Conservation (phyloP, 1,140 invertebrate genomes). For the Hydropsyche tenuis region DNA sequence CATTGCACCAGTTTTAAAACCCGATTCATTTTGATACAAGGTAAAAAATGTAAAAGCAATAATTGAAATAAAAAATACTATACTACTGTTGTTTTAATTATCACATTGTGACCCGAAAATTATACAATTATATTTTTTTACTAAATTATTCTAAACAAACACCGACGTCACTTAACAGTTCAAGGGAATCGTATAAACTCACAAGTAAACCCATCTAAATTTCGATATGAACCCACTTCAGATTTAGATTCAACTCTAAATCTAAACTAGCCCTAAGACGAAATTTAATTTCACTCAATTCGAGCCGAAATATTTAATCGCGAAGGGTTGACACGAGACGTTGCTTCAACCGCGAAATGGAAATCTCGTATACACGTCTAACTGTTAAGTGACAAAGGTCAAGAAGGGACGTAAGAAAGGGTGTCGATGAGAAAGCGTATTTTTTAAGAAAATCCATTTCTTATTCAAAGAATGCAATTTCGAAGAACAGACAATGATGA, state of each 20-base stretch:
- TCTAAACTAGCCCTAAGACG: background rate
- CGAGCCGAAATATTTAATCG: constrained; percentile 19
- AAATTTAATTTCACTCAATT: constrained; percentile 10
- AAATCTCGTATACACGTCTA: background rate
- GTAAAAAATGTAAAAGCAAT: no score
- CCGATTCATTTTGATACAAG: no score
- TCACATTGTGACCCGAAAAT: background rate
- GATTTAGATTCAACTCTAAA: background rate
- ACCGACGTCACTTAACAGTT: no score
- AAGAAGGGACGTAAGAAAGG: background rate
- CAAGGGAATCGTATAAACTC: background rate
- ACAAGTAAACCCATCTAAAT: constrained; percentile 8
- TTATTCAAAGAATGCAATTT: no score
- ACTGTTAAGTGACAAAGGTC: constrained; percentile 16
- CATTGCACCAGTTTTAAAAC: no score
- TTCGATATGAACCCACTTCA: background rate
- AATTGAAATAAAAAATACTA: constrained; percentile 6
- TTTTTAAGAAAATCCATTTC: no score
- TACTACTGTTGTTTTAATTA: background rate
- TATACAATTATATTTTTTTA: no score
- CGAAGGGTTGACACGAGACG: background rate
- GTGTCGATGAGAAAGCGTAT: no score
- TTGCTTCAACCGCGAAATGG: constrained; percentile 1
- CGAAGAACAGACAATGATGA: no score
- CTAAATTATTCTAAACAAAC: no score